These are phyloP conservation scores for Zaprionus vittiger DNA, from an alignment of 1,140 invertebrate genomes.

Conservation along the genomic window DNA sequence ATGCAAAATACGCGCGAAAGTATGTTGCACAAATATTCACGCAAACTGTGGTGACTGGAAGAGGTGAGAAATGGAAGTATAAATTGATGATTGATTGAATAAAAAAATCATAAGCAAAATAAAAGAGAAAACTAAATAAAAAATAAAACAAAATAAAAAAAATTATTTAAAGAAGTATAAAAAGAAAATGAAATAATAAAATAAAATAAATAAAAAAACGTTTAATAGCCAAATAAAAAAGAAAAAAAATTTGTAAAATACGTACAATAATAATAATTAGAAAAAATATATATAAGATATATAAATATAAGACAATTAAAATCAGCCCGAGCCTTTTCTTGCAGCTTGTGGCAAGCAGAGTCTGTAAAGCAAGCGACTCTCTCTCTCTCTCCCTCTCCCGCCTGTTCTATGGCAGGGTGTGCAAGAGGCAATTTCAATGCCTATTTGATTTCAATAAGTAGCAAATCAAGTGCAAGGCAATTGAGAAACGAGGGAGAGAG, in stretches of 20 bases:
- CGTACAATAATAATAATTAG: no score
- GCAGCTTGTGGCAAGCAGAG: neutral
- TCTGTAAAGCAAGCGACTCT: neutral
- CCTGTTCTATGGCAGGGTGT: neutral
- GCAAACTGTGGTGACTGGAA: neutral
- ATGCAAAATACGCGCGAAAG: neutral
- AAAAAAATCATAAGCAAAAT: neutral
- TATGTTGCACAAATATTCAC: neutral
- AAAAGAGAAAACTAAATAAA: neutral
- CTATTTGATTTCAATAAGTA: constrained; percentile 73
- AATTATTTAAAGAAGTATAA: no score
- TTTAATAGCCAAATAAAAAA: no score
- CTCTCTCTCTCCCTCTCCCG: neutral
- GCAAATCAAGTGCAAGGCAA: constrained; percentile 75
- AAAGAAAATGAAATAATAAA: no score
- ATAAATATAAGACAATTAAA: no score
- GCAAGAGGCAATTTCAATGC: constrained; percentile 51
- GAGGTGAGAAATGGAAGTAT: no score
- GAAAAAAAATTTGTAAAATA: no score
- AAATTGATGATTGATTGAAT: neutral
- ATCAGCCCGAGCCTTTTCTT: no score
- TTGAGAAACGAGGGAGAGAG: constrained; percentile 23
- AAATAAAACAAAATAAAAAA: no score
- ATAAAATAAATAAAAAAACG: no score
- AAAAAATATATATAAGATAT: no score